A percentile compares a stretch with the other conserved stretches of the same genome.
Evolutionary conservation across 30 jellyfish, hydroid and myxozoan species (phyloP).

Genomic region (Aurelia aurita): DNA sequence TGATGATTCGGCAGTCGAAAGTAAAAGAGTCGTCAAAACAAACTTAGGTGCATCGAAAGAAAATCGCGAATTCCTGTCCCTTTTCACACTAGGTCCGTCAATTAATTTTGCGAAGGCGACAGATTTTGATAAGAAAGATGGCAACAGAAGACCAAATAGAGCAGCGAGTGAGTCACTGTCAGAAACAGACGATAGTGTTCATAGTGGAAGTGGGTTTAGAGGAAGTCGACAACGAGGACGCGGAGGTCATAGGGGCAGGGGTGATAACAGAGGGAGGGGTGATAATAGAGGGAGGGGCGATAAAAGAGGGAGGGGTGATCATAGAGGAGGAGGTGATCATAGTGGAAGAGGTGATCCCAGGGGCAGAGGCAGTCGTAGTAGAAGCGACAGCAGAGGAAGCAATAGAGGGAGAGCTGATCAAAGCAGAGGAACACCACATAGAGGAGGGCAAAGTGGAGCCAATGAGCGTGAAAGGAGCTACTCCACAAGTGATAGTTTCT

Average conservation of each 20-base stretch:
- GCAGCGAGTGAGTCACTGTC: too few relatives aligned
- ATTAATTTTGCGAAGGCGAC: background rate
- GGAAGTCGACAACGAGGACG: too few relatives aligned
- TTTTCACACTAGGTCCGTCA: too few relatives aligned
- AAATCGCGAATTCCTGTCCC: too few relatives aligned
- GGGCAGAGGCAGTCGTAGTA: background rate
- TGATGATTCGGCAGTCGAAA: too few relatives aligned
- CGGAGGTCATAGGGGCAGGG: slow-evolving; percentile 2
- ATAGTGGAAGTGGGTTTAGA: too few relatives aligned
- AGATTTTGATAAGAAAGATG: background rate
- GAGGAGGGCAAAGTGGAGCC: slow-evolving; percentile 2
- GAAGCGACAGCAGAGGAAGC: background rate
- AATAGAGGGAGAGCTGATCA: too few relatives aligned
- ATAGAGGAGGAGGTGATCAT: background rate
- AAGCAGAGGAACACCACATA: background rate
- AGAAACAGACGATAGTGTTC: too few relatives aligned
- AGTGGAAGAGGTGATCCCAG: slow-evolving; percentile 7
- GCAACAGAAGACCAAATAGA: background rate
- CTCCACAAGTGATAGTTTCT: too few relatives aligned
- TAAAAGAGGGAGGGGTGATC: background rate
- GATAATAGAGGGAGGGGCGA: slow-evolving; percentile 1
- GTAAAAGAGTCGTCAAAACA: too few relatives aligned
- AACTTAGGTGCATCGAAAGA: too few relatives aligned
- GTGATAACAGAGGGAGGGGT: background rate
- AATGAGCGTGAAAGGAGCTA: slow-evolving; percentile 5